Evolutionary conservation across 2,888 invertebrate species (phyloP), one percentile per base, ranked within the genome.

Genomic region (Pycnomerus fuliginosus): DNA sequence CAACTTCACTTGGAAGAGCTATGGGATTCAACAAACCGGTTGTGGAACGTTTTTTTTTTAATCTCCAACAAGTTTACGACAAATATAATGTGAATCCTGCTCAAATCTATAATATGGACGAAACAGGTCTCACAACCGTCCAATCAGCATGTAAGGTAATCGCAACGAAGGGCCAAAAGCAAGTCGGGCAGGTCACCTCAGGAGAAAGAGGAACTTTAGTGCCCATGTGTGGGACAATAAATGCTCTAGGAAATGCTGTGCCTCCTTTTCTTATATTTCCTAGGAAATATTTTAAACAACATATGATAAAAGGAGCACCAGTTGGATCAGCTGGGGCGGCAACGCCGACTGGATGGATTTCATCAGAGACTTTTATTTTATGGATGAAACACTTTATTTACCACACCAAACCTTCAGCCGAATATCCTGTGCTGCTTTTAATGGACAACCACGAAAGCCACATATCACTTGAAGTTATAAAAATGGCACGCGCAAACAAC

Each of bases 21-120:
- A 25, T 25, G 25, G 25, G 25, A 12, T 4, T 25, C 11, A 25
- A 25, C 11, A 25, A 25, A 25, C 25, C 25, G 8, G 25, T 25
- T 4, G 25, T 25, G 8, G 4, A 8, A 4, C 4, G 10, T 10
- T 25, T 25, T 25, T 25, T 25, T 10, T 4, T 7, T 8, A 20
- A 20, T 20, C 20, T 20, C 20, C 5, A 20, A 8, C 20, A 20
- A 8, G 20, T 20, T 12, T 7, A 25, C 25, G 25, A 25, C 10
- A 25, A 25, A 25, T 25, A 7, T 10, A 25, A 25, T 3, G 4
- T 25, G 10, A 12, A 12, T 10, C 25, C 25, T 3, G 25, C 10
- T 10, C 4, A 25, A 4, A 25, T 25, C 3, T 25, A 8, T 10
- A 25, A 25, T 12, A 25, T 10, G 5, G 25, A 25, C 25, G 25